phyloP scores from a whole-genome alignment of 23 tunicate species.

The Styela clava region DNA sequence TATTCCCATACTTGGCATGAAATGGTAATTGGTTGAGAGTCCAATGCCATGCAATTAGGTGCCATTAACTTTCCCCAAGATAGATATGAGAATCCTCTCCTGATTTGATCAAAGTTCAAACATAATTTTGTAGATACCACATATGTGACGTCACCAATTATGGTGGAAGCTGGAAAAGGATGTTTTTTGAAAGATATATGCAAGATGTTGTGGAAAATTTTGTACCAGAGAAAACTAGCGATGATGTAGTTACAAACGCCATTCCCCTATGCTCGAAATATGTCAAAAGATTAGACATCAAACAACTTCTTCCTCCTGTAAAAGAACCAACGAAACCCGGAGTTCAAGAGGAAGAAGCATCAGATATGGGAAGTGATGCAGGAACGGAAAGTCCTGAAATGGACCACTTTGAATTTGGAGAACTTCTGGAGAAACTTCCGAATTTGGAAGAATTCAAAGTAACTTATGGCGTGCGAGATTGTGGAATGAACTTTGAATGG shows the following conservation, averaged over 20 bases:
- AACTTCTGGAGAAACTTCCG: constrained; percentile 44
- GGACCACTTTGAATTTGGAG: constrained; percentile 87
- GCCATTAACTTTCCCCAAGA: too few relatives aligned
- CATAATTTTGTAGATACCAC: constrained; percentile 38
- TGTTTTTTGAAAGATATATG: constrained; percentile 85
- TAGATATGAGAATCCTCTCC: too few relatives aligned
- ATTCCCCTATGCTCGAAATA: constrained; percentile 54
- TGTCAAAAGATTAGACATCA: constrained; percentile 59
- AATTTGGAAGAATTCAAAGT: constrained; percentile 76
- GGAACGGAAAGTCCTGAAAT: constrained; percentile 74
- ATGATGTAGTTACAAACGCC: constrained; percentile 53
- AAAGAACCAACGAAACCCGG: constrained; percentile 39
- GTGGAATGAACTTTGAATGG: constrained; percentile 99
- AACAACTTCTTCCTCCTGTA: constrained; percentile 89
- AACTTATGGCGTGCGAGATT: constrained; percentile 66
- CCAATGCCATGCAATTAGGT: too few relatives aligned
- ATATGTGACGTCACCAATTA: constrained; percentile 75
- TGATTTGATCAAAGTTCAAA: too few relatives aligned
- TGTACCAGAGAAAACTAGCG: constrained; percentile 76
- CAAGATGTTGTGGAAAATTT: constrained; percentile 77
- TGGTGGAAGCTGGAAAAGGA: constrained; percentile 89
- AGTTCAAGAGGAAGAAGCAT: constrained; percentile 49
- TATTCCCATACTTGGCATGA: too few relatives aligned
- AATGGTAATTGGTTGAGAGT: too few relatives aligned
- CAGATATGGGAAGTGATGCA: constrained; percentile 68